Conservation (phyloP, 2,797 vertebrate species). For the Anableps anableps region DNA sequence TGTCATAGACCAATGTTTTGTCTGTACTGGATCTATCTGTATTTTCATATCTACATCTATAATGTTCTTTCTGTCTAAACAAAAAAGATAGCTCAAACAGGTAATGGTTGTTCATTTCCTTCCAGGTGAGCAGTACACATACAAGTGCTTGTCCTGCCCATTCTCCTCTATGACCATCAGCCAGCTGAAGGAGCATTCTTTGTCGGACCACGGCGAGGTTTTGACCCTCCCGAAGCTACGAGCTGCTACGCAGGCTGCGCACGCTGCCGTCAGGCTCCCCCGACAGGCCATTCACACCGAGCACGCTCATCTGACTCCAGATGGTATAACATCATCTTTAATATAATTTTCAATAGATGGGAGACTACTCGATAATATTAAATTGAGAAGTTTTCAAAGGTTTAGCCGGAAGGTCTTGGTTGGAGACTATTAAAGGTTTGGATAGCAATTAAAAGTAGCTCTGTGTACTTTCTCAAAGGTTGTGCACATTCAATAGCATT, state of each 20-base stretch:
- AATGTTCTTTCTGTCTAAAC: neutral
- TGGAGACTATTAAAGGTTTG: neutral
- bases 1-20: neutral
- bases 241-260: conserved; percentile 87
- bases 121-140: conserved; percentile 95
- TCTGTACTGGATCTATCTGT: neutral
- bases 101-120: neutral
- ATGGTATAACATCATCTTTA: conserved; percentile 81
- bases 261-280: conserved; percentile 85
- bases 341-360: conserved; percentile 2
- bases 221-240: conserved; percentile 92
- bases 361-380: neutral
- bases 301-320: conserved; percentile 79
- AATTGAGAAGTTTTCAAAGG: neutral
- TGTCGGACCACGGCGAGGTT: conserved; percentile 93
- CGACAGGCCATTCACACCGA: conserved; percentile 79
- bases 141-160: conserved; percentile 95
- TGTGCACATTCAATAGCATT: neutral
- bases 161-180: conserved; percentile 98
- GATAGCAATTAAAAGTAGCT: neutral
- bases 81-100: neutral
- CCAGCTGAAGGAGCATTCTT: conserved; percentile 96
- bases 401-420: neutral
- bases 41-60: neutral
- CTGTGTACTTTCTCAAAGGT: neutral